Percentiles rank a stretch among this genome's conserved stretches.
phyloP scores from a whole-genome alignment of 2,888 invertebrate species.

The Celastrina argiolus region DNA sequence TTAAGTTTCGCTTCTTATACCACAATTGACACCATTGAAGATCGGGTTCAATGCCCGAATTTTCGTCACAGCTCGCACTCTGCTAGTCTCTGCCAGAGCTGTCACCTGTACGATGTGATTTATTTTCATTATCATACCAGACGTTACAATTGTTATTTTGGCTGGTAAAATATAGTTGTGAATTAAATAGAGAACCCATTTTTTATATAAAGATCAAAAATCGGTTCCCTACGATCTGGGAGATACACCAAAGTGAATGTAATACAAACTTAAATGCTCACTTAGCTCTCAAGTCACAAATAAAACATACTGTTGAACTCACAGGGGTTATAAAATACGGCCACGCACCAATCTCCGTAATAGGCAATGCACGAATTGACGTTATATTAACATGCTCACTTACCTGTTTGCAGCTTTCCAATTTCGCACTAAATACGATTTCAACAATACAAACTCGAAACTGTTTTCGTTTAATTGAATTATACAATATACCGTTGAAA shows the following conservation, averaged over 20 bases:
- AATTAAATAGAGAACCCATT: conserved; percentile 54
- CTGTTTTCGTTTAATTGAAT: conserved; percentile 13
- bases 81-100: conserved; percentile 27
- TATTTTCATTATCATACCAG: conserved; percentile 60
- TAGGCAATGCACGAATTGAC: conserved; percentile 62
- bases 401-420: conserved; percentile 46
- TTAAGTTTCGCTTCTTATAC: neutral
- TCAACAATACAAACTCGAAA: conserved; percentile 21
- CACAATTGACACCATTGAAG: neutral
- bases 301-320: conserved; percentile 53
- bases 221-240: conserved; percentile 18
- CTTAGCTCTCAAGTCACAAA: conserved; percentile 47
- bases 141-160: conserved; percentile 56
- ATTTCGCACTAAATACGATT: conserved; percentile 41
- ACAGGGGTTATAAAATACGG: conserved; percentile 49
- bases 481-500: neutral
- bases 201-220: too few species aligned
- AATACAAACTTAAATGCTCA: neutral
- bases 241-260: neutral
- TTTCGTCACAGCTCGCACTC: conserved; percentile 59
- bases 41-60: conserved; percentile 40
- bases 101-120: conserved; percentile 61
- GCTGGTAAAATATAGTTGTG: conserved; percentile 54
- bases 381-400: conserved; percentile 52
- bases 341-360: conserved; percentile 52